These are phyloP conservation scores for Argya squamiceps DNA, from an alignment of 2,797 vertebrate genomes.

Conservation along the genomic window DNA sequence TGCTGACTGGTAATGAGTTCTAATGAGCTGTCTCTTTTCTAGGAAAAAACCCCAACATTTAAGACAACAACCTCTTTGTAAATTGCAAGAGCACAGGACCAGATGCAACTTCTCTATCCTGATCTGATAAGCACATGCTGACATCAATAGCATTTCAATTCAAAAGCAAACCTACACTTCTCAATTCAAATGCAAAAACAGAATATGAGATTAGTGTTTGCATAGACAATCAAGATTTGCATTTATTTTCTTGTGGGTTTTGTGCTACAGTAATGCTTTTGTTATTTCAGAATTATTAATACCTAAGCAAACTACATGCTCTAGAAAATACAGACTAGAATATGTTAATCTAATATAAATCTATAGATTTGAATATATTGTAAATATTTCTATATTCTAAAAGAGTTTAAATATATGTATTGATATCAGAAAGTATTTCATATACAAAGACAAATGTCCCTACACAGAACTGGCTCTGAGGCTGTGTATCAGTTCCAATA, in stretches of 20 bases:
- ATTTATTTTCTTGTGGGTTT: background rate
- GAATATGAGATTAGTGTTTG: slow-evolving; percentile 2
- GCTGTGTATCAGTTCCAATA: background rate
- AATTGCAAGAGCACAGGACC: slow-evolving; percentile 55
- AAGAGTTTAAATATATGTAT: background rate
- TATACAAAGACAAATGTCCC: background rate
- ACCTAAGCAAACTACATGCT: background rate
- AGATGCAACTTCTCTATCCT: slow-evolving; percentile 21
- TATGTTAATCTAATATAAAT: background rate
- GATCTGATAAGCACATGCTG: slow-evolving; percentile 35
- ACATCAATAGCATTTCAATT: slow-evolving; percentile 66
- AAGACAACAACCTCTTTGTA: slow-evolving; percentile 61
- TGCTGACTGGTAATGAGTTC: slow-evolving; percentile 74
- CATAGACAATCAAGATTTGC: background rate
- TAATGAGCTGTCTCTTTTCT: slow-evolving; percentile 74
- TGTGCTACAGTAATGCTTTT: background rate
- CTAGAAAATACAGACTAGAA: background rate
- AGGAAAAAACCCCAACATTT: slow-evolving; percentile 41
- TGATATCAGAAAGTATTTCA: slow-evolving; percentile 8
- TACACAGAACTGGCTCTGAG: background rate
- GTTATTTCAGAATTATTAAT: background rate
- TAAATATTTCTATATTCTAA: background rate
- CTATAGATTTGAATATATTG: background rate
- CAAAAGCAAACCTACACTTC: slow-evolving; percentile 45
- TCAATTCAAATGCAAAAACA: slow-evolving; percentile 43